Evolutionary conservation across 2,888 invertebrate species (phyloP), one percentile per base, ranked within the genome.

Genomic region (Drosophila birchii): DNA sequence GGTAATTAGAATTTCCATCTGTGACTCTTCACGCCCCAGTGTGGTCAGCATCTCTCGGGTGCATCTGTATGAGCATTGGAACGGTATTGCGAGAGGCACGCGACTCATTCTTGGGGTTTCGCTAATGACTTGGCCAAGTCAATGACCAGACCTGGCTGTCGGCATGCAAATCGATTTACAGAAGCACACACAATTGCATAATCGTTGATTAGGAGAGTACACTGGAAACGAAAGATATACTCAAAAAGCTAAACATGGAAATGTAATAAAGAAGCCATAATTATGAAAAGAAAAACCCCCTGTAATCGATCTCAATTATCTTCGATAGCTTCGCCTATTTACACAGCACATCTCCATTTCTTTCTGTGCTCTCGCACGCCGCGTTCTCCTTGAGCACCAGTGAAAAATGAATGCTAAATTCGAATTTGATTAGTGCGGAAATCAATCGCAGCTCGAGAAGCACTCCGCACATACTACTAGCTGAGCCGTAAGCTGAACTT

Each of bases 341-440:
- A 36, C 34, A 20, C 34, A 23, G 16, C 51, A 34, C 51, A 39
- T 36, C 55, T 39, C 18, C 16, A 58, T 59, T 64, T 64, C 34
- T 26, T 39, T 5, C 39, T 34, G 63, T 64, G 41, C 49, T 39
- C 64, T 39, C 36, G 20, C 26, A 20, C 6, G 9, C 8, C 5
- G 45, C 64, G 43, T 23, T 66, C 51, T 64, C 51, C 20, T 26
- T 16, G 47, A 26, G 36, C 53, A 51, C 51, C 47, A 49, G 53
- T 57, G 58, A 59, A 64, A 57, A 68, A 68, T 58, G 62, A 81
- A 75, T 68, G 75, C 69, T 72, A 70, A 75, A 87, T 87, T 85
- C 79, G 79, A 79, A 88, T 86, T 88, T 83, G 84, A 88, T 84
- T 84, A 88, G 84, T 79, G 84, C 81, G 79, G 77, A 84, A 84